Evolutionary conservation across 2,113 vertebrate genomes (phyloP).

Genomic region (Calypte anna): DNA sequence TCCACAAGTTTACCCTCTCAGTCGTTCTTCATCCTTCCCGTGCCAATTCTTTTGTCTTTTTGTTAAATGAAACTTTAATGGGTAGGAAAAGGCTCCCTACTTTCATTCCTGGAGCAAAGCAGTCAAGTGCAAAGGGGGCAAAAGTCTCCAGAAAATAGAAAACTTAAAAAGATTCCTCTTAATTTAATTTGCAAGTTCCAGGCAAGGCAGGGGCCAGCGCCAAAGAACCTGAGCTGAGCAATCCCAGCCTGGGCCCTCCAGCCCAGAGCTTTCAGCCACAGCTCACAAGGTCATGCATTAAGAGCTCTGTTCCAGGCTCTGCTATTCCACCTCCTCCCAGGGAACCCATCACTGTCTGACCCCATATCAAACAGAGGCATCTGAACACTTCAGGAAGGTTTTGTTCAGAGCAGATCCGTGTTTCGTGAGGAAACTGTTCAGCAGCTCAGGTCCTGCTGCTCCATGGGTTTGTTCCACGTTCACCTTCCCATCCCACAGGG

Average conservation of each 20-base stretch:
- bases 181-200: constrained; percentile 47
- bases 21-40: constrained; percentile 40
- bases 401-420: background rate
- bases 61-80: constrained; percentile 52
- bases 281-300: constrained; percentile 46
- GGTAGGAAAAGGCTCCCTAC: constrained; percentile 51
- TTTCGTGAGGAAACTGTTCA: background rate
- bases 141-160: background rate
- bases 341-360: constrained; percentile 46
- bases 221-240: background rate
- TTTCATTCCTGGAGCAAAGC: constrained; percentile 46
- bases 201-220: background rate
- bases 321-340: constrained; percentile 52
- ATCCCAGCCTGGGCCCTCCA: background rate
- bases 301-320: constrained; percentile 44
- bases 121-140: constrained; percentile 42
- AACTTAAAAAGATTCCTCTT: constrained; percentile 25
- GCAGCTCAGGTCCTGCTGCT: background rate
- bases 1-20: constrained; percentile 29
- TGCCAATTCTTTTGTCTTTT: constrained; percentile 28
- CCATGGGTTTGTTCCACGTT: accelerated
- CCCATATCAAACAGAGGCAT: background rate
- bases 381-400: background rate
- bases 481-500: accelerated
- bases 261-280: constrained; percentile 44